Evolutionary conservation across 1,140 invertebrate species (phyloP), one percentile per base, ranked within the genome.

Genomic region (Drosophila trapezifrons): DNA sequence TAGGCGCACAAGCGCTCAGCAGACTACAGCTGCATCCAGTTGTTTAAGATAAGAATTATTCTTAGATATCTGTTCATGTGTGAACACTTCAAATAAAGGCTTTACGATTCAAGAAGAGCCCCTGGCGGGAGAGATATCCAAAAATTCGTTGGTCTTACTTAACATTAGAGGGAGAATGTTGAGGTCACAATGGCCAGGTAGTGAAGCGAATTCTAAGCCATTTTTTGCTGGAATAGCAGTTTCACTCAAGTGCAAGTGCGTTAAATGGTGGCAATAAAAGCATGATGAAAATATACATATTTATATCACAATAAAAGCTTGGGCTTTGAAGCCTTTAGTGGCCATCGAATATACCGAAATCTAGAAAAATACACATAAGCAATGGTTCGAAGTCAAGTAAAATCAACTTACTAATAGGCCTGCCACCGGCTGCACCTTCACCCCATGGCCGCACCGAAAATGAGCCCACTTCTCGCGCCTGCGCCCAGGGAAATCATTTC

Each of bases 401-500:
- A 47, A 22, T 40, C 12, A 51, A 42, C 17, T 7, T 35, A 12
- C 13, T 15, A 13, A 38, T 20, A 1, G 7, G 57, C 20, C n/a
- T 13, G 60, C 20, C 57, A 49, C 35, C 27, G 38, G 46, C 27
- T 64, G 37, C 49, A 47, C 37, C 43, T 52, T 27, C 43, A 42
- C 9, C 3, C 22, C 12, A 27, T 22, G 22, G 17, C 63, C 40
- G 18, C 25, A 35, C 18, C 20, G 18, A 22, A 52, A 42, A 62
- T 45, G 15, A 56, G 47, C 15, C 64, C 37, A 42, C 49, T 42
- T 64, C 5, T 47, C 65, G 83, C 75, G 65, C 81, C 56, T 87
- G 83, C 83, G 83, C 83, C 38, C 38, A 62, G 25, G 43, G 18
- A 29, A 25, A 29, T 27, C 17, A 35, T 46, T 25, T 45, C 27